These are phyloP conservation scores for Diadema setosum DNA, from an alignment of 35 echinoderm and acorn worm species.

Conservation along the genomic window DNA sequence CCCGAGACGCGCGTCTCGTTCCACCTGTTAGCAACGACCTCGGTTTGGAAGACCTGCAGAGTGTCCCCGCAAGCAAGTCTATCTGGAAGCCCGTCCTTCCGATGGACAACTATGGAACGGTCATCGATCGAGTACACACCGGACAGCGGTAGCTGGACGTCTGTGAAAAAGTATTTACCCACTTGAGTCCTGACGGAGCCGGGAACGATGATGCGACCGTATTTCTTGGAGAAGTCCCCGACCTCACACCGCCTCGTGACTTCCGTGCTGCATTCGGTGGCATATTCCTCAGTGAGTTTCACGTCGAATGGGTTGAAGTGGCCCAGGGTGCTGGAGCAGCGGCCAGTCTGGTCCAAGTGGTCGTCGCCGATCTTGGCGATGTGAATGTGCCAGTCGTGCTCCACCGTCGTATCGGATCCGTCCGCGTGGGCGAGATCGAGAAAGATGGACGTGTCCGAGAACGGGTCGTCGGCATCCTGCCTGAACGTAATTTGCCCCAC, in stretches of 20 bases:
- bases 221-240: conserved; percentile 80
- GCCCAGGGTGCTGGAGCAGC: conserved; percentile 52
- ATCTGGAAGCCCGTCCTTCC: conserved; percentile 13
- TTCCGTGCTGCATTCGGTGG: conserved; percentile 35
- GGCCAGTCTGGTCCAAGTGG: conserved; percentile 15
- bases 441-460: conserved; percentile 80
- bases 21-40: conserved; percentile 35
- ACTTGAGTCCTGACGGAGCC: conserved; percentile 17
- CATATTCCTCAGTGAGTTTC: conserved; percentile 47
- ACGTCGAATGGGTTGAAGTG: conserved; percentile 90
- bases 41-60: conserved; percentile 26
- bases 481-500: conserved; percentile 76
- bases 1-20: conserved; percentile 36
- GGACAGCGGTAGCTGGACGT: conserved; percentile 69
- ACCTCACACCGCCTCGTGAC: conserved; percentile 83
- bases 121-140: conserved; percentile 46
- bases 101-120: conserved; percentile 79
- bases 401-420: conserved; percentile 27
- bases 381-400: conserved; percentile 97
- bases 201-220: conserved; percentile 46
- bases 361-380: conserved; percentile 38
- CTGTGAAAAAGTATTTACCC: conserved; percentile 86
- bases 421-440: conserved; percentile 76
- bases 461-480: conserved; percentile 64
- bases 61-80: conserved; percentile 62